Percentiles rank a stretch among this genome's conserved stretches.
These are phyloP conservation scores for Ceratina calcarata DNA, from an alignment of 1,140 invertebrate species.

Conservation along the genomic window DNA sequence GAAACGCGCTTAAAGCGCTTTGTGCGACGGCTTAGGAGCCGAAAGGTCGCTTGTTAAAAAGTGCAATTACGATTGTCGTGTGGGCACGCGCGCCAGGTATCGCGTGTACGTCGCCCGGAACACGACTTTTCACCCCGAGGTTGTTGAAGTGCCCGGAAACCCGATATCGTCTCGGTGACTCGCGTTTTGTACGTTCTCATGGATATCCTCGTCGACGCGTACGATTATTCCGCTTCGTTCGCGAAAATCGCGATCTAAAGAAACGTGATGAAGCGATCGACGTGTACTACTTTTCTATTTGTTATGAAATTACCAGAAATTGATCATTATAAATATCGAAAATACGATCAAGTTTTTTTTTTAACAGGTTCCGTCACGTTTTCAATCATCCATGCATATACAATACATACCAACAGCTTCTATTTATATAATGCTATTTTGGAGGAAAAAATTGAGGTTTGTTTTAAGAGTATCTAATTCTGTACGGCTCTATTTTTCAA, in stretches of 20 bases:
- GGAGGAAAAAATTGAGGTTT: no score
- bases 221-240: conserved; percentile 14
- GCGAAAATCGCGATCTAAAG: not conserved
- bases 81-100: not conserved
- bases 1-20: conserved; percentile 28
- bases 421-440: no score
- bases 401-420: no score
- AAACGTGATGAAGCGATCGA: not conserved
- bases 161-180: conserved; percentile 45
- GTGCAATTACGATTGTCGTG: not conserved
- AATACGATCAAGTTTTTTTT: no score
- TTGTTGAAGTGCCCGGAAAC: conserved; percentile 31
- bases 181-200: conserved; percentile 55
- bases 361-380: no score
- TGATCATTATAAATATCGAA: no score
- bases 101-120: not conserved
- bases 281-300: not conserved
- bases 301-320: no score
- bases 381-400: no score
- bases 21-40: not conserved
- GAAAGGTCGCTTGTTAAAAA: conserved; percentile 4
- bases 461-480: no score
- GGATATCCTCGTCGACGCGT: conserved; percentile 49
- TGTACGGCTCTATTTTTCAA: no score
- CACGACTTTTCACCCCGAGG: conserved; percentile 4